Conservation (phyloP, 2,113 vertebrate species). For the Cryptotis parvus region DNA sequence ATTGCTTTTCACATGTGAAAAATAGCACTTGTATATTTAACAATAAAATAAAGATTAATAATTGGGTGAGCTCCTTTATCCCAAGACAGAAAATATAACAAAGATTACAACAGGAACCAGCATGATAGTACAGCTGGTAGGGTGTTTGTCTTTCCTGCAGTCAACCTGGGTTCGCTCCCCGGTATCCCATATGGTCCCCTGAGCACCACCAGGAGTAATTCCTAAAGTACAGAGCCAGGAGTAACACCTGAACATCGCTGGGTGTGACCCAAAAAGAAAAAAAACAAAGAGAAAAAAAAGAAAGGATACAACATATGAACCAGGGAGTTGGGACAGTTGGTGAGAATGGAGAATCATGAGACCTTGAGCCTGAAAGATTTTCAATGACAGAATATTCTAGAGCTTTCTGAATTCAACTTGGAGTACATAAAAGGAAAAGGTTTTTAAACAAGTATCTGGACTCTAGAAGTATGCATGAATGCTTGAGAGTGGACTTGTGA, state of each 20-base stretch:
- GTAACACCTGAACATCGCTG: too few relatives aligned
- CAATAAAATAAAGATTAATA: constrained; percentile 43
- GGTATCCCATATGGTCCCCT: too few relatives aligned
- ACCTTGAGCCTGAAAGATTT: constrained; percentile 39
- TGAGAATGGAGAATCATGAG: not conserved
- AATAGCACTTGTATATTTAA: constrained; percentile 50
- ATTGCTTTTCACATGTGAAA: constrained; percentile 56
- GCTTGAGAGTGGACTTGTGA: not conserved
- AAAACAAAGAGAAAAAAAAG: too few relatives aligned
- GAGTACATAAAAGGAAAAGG: constrained; percentile 18
- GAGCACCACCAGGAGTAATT: too few relatives aligned
- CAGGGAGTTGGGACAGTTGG: not conserved
- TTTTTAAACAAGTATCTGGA: not conserved
- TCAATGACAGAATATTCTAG: constrained; percentile 35
- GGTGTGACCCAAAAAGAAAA: too few relatives aligned
- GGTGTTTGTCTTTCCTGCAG: too few relatives aligned
- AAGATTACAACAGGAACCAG: not conserved
- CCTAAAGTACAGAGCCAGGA: too few relatives aligned
- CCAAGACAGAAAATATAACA: not conserved
- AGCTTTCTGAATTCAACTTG: constrained; percentile 52
- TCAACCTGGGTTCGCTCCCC: too few relatives aligned
- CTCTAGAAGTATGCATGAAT: not conserved
- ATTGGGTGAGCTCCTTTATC: constrained; percentile 19
- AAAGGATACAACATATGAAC: not conserved
- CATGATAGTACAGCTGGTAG: too few relatives aligned